Conservation (phyloP, 2,113 vertebrate genomes). For the Syrrhaptes paradoxus region DNA sequence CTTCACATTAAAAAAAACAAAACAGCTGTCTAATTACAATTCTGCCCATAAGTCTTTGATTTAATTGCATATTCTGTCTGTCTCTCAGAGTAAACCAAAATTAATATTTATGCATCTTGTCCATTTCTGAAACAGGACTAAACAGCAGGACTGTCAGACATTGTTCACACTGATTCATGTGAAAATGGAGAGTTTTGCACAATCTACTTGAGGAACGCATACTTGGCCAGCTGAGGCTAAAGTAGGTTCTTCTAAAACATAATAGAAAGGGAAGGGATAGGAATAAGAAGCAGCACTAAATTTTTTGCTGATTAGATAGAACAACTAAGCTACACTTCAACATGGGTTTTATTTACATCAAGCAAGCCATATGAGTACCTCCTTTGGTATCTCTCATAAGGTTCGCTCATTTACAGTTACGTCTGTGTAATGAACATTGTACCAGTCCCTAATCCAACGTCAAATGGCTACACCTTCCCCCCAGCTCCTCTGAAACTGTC, state of each 20-base stretch:
- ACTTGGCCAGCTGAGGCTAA: not conserved
- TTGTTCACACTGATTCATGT: not conserved
- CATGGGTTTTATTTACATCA: not conserved
- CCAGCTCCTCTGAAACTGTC: not conserved
- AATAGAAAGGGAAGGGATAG: not conserved
- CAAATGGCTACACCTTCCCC: not conserved
- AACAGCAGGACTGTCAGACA: not conserved
- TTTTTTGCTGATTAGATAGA: not conserved
- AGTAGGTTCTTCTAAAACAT: not conserved
- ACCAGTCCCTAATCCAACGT: not conserved
- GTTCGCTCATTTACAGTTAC: not conserved
- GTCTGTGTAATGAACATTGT: not conserved
- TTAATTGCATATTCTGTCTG: not conserved
- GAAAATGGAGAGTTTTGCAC: not conserved
- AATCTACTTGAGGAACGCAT: not conserved
- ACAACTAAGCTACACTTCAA: not conserved
- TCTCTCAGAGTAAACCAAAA: not conserved
- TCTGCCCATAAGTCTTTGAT: not conserved
- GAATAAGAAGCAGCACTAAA: not conserved
- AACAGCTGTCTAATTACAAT: not conserved
- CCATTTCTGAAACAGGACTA: not conserved
- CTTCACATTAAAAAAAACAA: not conserved
- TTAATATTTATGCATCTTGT: not conserved
- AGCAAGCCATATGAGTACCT: not conserved
- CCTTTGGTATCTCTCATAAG: not conserved